phyloP scores from a whole-genome alignment of 2,888 invertebrate species.

The Lasioglossum vierecki region DNA sequence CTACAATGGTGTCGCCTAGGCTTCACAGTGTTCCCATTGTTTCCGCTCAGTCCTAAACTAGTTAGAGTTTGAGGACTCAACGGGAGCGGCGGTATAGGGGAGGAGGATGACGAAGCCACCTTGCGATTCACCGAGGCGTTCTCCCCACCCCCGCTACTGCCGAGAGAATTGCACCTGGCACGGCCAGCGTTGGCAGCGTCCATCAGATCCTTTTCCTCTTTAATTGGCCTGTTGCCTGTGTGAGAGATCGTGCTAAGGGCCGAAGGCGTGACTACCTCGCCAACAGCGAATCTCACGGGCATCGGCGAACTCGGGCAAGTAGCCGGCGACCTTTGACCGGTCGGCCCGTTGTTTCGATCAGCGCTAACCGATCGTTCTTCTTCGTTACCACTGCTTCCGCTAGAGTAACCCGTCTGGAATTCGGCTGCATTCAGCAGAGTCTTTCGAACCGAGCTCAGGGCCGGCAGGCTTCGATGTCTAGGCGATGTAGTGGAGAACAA shows the following conservation, averaged over 20 bases:
- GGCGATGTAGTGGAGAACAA: conserved; percentile 86
- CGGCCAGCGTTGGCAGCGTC: conserved; percentile 75
- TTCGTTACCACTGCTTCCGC: conserved; percentile 46
- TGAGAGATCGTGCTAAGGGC: conserved; percentile 58
- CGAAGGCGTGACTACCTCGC: conserved; percentile 87
- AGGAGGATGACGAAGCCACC: conserved; percentile 67
- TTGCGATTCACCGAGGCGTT: conserved; percentile 53
- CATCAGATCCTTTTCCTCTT: conserved; percentile 62
- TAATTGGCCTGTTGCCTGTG: conserved; percentile 44
- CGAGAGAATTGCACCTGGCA: conserved; percentile 89
- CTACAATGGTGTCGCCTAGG: conserved; percentile 86
- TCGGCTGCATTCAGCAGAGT: conserved; percentile 42
- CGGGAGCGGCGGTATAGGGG: conserved; percentile 78
- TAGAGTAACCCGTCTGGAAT: conserved; percentile 37
- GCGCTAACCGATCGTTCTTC: conserved; percentile 42
- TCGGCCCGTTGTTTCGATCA: conserved; percentile 24
- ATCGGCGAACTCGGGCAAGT: conserved; percentile 81
- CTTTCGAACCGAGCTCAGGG: conserved; percentile 74
- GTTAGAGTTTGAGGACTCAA: conserved; percentile 88
- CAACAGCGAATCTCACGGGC: conserved; percentile 89
- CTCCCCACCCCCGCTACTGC: conserved; percentile 76
- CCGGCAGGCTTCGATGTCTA: conserved; percentile 89
- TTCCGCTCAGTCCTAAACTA: conserved; percentile 87
- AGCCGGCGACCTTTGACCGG: conserved; percentile 73
- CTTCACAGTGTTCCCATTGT: conserved; percentile 79